Conservation (phyloP, 1,140 invertebrate genomes). For the Drosophila serrata region DNA sequence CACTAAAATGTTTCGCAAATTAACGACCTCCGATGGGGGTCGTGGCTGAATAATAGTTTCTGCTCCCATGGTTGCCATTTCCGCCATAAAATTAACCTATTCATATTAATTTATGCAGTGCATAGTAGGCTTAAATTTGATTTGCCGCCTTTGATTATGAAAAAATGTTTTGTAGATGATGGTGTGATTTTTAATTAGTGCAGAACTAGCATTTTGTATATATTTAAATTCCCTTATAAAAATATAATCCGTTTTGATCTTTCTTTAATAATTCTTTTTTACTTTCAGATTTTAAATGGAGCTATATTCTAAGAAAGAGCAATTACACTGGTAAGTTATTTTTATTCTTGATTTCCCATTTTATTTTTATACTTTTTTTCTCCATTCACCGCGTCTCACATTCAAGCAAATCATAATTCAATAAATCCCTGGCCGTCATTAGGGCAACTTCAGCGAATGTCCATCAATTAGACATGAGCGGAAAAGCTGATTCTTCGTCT, state of each 20-base stretch:
- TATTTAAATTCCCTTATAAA: neutral
- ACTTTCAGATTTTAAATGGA: neutral
- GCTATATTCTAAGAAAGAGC: neutral
- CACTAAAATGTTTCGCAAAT: constrained; percentile 69
- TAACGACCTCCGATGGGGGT: constrained; percentile 45
- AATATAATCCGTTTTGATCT: neutral
- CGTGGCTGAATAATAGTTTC: constrained; percentile 51
- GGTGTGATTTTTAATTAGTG: neutral
- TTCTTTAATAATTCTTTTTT: neutral
- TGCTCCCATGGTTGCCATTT: constrained; percentile 15
- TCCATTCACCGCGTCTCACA: neutral
- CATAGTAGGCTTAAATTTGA: constrained; percentile 1
- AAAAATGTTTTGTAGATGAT: neutral
- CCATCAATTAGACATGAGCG: constrained; percentile 57
- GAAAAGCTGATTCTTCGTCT: constrained; percentile 29
- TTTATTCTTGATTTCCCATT: neutral
- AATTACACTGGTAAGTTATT: neutral
- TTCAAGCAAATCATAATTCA: constrained; percentile 42
- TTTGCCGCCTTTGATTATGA: neutral
- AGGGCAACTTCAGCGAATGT: constrained; percentile 52
- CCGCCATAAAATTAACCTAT: constrained; percentile 28
- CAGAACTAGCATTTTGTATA: neutral
- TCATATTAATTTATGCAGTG: constrained; percentile 48
- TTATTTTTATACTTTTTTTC: constrained; percentile 2
- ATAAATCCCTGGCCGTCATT: constrained; percentile 39